Evolutionary conservation across 2,113 vertebrate species (phyloP).

Genomic region (Nothocercus nigrocapillus): DNA sequence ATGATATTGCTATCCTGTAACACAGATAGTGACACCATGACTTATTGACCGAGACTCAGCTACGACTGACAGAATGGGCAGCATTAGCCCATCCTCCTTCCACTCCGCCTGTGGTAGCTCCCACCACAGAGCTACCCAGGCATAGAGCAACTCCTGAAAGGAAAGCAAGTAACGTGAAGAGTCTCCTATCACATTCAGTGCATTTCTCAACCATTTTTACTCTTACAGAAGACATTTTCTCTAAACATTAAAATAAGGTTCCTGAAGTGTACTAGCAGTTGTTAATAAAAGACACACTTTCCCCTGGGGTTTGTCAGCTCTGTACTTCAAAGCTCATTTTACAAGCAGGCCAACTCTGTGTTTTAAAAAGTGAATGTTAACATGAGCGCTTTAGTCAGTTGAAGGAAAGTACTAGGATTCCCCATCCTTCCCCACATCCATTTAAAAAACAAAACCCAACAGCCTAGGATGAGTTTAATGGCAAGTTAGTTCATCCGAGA

Average conservation of each 20-base stretch:
- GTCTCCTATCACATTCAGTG: neutral
- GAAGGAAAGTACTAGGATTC: neutral
- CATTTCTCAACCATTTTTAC: neutral
- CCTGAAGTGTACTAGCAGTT: slow-evolving; percentile 18
- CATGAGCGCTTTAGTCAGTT: slow-evolving; percentile 55
- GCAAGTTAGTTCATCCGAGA: neutral
- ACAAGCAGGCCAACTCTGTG: neutral
- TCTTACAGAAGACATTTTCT: neutral
- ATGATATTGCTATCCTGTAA: rapidly evolving
- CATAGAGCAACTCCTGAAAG: neutral
- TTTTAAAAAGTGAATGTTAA: slow-evolving; percentile 48
- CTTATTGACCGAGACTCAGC: rapidly evolving
- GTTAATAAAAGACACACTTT: slow-evolving; percentile 37
- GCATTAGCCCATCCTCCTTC: neutral
- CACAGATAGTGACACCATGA: neutral
- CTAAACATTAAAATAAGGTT: slow-evolving; percentile 7
- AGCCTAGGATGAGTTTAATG: neutral
- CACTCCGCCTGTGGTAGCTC: rapidly evolving
- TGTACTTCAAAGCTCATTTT: slow-evolving; percentile 69
- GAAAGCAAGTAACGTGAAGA: neutral
- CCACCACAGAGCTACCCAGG: neutral
- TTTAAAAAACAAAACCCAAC: neutral
- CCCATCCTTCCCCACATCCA: neutral
- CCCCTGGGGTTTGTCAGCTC: slow-evolving; percentile 68
- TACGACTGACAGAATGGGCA: rapidly evolving